Evolutionary conservation across 2,888 invertebrate genomes (phyloP), one percentile per base, ranked within the genome.

Genomic region (Hemicrepidius hirtus): DNA sequence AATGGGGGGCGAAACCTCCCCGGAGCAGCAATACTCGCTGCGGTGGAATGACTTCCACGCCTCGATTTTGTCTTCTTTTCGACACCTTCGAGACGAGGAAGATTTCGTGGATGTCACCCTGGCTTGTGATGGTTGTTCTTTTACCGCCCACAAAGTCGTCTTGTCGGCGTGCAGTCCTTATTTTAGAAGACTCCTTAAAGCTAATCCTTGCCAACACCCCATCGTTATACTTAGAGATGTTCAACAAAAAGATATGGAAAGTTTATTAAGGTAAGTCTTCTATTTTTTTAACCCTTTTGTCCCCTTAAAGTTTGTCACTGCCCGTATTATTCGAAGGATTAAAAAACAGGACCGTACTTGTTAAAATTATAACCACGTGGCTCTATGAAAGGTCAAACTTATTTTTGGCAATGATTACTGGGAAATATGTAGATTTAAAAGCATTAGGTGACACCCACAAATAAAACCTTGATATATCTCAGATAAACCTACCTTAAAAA

Each of bases 31-130:
- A 87, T 97, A 96, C 88, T 95, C 96, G 87, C 91, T 97, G 87
- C 93, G 96, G 84, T 97, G 97, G 97, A 97, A 97, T 87, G 96
- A 97, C 88, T 97, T 96, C 89, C 96, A 96, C 87, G 93, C 95
- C 79, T 96, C 95, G 84, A 95, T 97, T 88, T 91, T 96, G 82
- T 94, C 93, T 79, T 95, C 96, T 79, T 97, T 97, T 89, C 92
- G 96, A 80, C 93, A 95, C 85, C 89, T 97, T 82, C 90, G 95
- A 75, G 96, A 96, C 85, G 94, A 95, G 87, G 96, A 96, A 88
- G 96, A 96, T 88, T 96, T 97, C 87, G 95, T 96, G 73, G 97
- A 97, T 87, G 96, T 96, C 82, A 97, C 97, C 70, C 90, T 97
- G 81, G 97, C 97, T 82, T 97, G 96, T 89, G 96, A 96, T 84